These are phyloP conservation scores for Agrilus planipennis DNA, from an alignment of 1,140 invertebrate species.

Conservation along the genomic window DNA sequence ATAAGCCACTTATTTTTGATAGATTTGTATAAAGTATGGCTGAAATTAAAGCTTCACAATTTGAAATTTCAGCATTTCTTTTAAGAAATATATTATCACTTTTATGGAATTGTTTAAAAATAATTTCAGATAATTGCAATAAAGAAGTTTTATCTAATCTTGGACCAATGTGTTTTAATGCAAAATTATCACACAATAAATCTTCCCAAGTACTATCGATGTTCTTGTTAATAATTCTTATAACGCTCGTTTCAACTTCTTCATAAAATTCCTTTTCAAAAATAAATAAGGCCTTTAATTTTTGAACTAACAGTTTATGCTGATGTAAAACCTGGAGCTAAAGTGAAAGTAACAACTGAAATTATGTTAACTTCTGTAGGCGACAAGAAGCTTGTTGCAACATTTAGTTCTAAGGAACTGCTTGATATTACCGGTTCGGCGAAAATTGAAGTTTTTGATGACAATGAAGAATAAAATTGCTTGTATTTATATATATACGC, in stretches of 20 bases:
- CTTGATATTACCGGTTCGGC: slow-evolving; percentile 52
- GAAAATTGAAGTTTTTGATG: slow-evolving; percentile 18
- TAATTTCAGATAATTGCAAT: slow-evolving; percentile 11
- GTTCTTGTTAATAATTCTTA: slow-evolving; percentile 15
- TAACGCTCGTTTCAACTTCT: slow-evolving; percentile 16
- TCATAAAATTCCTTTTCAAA: slow-evolving; percentile 19
- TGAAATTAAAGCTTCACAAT: neutral
- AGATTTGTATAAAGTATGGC: too few relatives aligned
- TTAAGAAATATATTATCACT: neutral
- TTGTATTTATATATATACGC: too few relatives aligned
- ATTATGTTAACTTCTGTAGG: slow-evolving; percentile 42
- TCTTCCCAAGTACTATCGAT: slow-evolving; percentile 21
- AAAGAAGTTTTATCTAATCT: slow-evolving; percentile 12
- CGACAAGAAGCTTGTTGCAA: slow-evolving; percentile 45
- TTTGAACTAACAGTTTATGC: slow-evolving; percentile 30
- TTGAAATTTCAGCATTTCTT: slow-evolving; percentile 3
- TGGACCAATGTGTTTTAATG: slow-evolving; percentile 16
- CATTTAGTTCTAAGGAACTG: slow-evolving; percentile 51
- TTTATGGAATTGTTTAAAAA: slow-evolving; percentile 10
- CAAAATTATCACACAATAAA: slow-evolving; percentile 23
- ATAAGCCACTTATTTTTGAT: too few relatives aligned
- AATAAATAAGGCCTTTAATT: slow-evolving; percentile 20
- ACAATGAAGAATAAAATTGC: slow-evolving; percentile 20
- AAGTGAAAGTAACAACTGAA: slow-evolving; percentile 40
- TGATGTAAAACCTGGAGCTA: slow-evolving; percentile 40